Percentiles rank a stretch among this genome's conserved stretches.
These are phyloP conservation scores for Drosophila azteca DNA, from an alignment of 1,140 invertebrate species.

Conservation along the genomic window DNA sequence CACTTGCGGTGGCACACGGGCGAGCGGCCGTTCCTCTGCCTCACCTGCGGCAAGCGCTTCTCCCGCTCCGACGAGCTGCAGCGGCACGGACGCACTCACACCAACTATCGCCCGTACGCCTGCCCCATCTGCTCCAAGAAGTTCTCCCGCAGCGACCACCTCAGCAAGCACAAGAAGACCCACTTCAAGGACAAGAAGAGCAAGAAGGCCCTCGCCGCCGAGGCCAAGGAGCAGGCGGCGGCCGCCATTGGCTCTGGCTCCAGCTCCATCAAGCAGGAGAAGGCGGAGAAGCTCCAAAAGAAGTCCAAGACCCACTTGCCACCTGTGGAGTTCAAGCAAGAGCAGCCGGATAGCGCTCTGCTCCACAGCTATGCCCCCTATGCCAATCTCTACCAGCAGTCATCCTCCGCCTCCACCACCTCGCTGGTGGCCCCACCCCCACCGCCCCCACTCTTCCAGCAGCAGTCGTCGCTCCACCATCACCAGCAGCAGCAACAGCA, in stretches of 20 bases:
- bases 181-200: constrained; percentile 85
- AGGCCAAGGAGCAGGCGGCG: constrained; percentile 67
- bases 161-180: constrained; percentile 93
- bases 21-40: constrained; percentile 90
- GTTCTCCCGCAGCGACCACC: constrained; percentile 93
- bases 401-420: constrained; percentile 10
- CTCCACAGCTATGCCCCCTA: constrained; percentile 63
- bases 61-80: constrained; percentile 95
- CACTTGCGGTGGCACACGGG: constrained; percentile 94
- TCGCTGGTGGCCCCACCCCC: constrained; percentile 28
- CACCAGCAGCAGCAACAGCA: constrained; percentile 30
- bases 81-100: constrained; percentile 91
- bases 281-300: constrained; percentile 37
- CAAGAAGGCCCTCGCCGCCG: constrained; percentile 72
- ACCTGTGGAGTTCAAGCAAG: constrained; percentile 69
- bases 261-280: constrained; percentile 65
- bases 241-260: constrained; percentile 12
- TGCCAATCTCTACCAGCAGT: constrained; percentile 71
- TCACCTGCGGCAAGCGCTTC: constrained; percentile 93
- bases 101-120: constrained; percentile 91
- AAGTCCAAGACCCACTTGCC: constrained; percentile 6
- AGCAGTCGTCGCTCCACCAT: constrained; percentile 11
- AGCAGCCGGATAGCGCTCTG: constrained; percentile 53
- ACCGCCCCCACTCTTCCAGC: constrained; percentile 49
- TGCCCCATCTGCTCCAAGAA: constrained; percentile 90